Percentiles rank a stretch among this genome's conserved stretches.
These are phyloP conservation scores for Acrocephalus kingi DNA, from an alignment of 2,113 vertebrate genomes.

Conservation along the genomic window DNA sequence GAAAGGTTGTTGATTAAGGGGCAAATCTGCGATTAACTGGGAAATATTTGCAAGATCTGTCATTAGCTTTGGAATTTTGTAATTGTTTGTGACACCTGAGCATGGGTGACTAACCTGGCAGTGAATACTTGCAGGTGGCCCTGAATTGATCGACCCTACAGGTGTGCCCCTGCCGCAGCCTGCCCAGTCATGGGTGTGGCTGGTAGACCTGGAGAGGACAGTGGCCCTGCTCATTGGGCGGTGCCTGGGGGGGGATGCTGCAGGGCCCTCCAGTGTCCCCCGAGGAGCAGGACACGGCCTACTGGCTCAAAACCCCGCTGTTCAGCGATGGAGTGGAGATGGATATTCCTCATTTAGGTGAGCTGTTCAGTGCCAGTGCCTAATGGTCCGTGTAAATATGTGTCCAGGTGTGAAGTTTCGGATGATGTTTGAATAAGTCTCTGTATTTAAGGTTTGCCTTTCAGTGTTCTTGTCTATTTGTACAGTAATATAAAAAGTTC, in stretches of 20 bases:
- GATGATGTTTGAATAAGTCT: neutral
- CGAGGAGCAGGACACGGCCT: slow-evolving; percentile 91
- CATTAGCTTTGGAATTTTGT: neutral
- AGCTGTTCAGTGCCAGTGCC: neutral
- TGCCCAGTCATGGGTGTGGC: slow-evolving; percentile 93
- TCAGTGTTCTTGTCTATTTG: neutral
- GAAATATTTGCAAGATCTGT: neutral
- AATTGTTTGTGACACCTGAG: neutral
- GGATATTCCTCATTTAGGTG: slow-evolving; percentile 91
- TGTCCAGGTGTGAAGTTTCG: neutral
- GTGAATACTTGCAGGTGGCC: slow-evolving; percentile 74
- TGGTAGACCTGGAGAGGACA: slow-evolving; percentile 95
- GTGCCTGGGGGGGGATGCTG: slow-evolving; percentile 94
- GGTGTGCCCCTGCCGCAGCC: slow-evolving; percentile 81
- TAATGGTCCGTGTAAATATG: neutral
- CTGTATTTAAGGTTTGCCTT: neutral
- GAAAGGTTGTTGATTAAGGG: neutral
- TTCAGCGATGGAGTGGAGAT: slow-evolving; percentile 95
- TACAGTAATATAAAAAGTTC: neutral
- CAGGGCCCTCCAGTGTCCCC: slow-evolving; percentile 87
- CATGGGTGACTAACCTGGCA: neutral
- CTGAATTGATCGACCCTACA: slow-evolving; percentile 86
- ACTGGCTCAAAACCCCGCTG: slow-evolving; percentile 93
- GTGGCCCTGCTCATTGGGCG: slow-evolving; percentile 90
- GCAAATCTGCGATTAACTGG: neutral